Evolutionary conservation across 1,140 invertebrate species (phyloP).

Genomic region (Drosophila pandora): DNA sequence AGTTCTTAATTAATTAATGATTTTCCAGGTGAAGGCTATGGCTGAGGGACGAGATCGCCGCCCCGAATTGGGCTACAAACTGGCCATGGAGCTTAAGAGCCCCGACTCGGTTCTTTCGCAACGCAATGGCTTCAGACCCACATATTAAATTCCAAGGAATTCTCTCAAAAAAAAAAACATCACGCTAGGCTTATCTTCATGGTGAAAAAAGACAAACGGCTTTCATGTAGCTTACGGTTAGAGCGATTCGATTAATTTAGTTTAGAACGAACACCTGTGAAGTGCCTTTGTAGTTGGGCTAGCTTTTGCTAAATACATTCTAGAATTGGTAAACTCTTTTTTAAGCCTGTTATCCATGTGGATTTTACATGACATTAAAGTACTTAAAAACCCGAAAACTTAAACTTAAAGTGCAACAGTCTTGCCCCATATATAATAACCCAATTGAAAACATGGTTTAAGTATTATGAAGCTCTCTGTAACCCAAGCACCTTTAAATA

Average conservation of each 20-base stretch:
- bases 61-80: slow-evolving; percentile 93
- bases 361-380: slow-evolving; percentile 31
- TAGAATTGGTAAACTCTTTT: slow-evolving; percentile 38
- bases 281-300: slow-evolving; percentile 59
- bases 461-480: slow-evolving; percentile 54
- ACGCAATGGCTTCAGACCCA: slow-evolving; percentile 73
- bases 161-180: slow-evolving; percentile 24
- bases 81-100: slow-evolving; percentile 92
- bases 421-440: slow-evolving; percentile 19
- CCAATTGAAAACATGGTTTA: slow-evolving; percentile 33
- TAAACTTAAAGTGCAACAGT: slow-evolving; percentile 4
- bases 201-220: slow-evolving; percentile 30
- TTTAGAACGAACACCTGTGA: slow-evolving; percentile 41
- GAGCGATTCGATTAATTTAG: slow-evolving; percentile 34
- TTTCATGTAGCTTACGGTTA: slow-evolving; percentile 47
- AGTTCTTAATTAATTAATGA: no score
- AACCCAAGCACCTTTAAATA: slow-evolving; percentile 38
- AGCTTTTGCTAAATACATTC: slow-evolving; percentile 66
- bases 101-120: slow-evolving; percentile 83
- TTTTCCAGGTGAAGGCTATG: slow-evolving; percentile 90
- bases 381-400: slow-evolving; percentile 11
- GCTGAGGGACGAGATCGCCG: slow-evolving; percentile 93
- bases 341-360: slow-evolving; percentile 45
- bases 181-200: slow-evolving; percentile 39
- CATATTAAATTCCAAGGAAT: slow-evolving; percentile 39